Conservation (phyloP, 2,113 vertebrate genomes). For the Catharus fuscescens region DNA sequence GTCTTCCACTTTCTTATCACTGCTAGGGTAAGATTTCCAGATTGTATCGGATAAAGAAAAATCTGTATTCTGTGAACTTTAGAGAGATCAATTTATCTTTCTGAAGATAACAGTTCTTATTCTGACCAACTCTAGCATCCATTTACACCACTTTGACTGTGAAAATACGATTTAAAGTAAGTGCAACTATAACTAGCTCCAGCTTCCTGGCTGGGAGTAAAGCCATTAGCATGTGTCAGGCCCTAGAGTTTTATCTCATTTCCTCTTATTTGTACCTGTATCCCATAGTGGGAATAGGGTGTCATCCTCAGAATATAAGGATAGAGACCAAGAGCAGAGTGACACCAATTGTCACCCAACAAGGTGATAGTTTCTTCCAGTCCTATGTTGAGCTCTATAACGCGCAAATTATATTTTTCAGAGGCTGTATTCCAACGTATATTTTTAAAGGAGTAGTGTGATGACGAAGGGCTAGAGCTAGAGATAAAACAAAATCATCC, state of each 20-base stretch:
- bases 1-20: not conserved
- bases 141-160: constrained; percentile 8
- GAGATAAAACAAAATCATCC: not conserved
- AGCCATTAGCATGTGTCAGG: not conserved
- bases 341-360: not conserved
- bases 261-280: not conserved
- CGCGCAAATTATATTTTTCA: not conserved
- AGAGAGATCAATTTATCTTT: not conserved
- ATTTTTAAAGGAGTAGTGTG: not conserved
- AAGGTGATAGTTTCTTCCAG: not conserved
- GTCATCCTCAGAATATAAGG: not conserved
- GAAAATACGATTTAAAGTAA: not conserved
- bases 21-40: not conserved
- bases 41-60: not conserved
- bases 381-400: not conserved
- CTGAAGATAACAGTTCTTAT: not conserved
- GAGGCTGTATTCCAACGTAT: not conserved
- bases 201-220: not conserved
- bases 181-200: not conserved
- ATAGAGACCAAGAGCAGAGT: not conserved
- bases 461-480: not conserved
- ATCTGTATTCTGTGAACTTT: not conserved
- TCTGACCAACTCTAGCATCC: not conserved
- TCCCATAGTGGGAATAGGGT: not conserved
- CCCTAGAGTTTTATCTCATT: not conserved